Base-by-base conservation (phyloP, 2,113 vertebrate species). In the Pelusios castaneus region DNA sequence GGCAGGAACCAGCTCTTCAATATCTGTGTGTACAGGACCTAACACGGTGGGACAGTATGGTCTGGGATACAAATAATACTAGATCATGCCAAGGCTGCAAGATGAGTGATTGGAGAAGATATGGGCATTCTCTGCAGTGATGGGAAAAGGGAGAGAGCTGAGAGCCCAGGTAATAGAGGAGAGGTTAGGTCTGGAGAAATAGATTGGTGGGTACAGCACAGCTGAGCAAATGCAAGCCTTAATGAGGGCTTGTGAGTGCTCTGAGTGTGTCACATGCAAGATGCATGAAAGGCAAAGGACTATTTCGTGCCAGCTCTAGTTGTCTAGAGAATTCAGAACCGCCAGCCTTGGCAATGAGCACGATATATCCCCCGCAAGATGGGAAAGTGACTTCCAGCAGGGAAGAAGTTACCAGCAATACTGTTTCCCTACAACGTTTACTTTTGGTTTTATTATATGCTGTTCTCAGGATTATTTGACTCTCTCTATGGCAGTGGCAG, bases 391-490 rank as follows among this genome's bases (percentile, higher is more conserved):
- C 41, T 55, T 58, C 0, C 0, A 49, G 80, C 43, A 77, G 89
- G n/a, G 9, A 1, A 54, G 21, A 1, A 16, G 31, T 1, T 81
- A 52, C 38, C 55, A 41, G 0, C 17, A 60, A 1, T 2, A 0
- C 22, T 3, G 14, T 5, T n/a, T 5, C 82, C 82, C 2, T 12
- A 60, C 22, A 5, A 10, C 4, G 19, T 3, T 29, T 4, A 25
- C 80, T 0, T 1, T 0, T 5, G 31, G 38, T 17, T 38, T n/a
- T 8, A 5, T 5, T 41, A 3, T 1, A 10, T 10, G 27, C 3
- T 22, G 2, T 13, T 25, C n/a, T 14, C 12, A 31, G 56, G 80
- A 38, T 27, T 1, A 22, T 27, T 38, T 1, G 84, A 5, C 55
- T 76, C 63, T 80, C n/a, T 60, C n/a, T 4, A 0, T 3, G 0